Conservation (phyloP, 2,888 invertebrate genomes). For the Onthophagus sagittarius region DNA sequence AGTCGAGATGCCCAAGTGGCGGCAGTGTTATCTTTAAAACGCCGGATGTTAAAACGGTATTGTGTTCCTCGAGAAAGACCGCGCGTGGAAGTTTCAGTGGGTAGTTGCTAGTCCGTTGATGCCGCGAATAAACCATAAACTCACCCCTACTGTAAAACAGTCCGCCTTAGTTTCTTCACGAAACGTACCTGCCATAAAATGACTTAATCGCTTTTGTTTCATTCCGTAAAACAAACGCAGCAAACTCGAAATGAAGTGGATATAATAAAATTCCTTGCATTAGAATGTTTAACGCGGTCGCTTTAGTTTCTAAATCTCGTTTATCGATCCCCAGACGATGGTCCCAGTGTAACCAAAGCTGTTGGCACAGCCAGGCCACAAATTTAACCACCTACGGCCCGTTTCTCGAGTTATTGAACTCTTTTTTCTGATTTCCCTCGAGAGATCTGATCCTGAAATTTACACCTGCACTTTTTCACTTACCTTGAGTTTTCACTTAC, state of each 20-base stretch:
- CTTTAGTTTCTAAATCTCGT: conserved; percentile 38
- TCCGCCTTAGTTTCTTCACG: not conserved
- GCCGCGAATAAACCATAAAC: conserved; percentile 1
- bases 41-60: conserved; percentile 1
- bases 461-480: conserved; percentile 2
- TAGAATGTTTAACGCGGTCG: conserved; percentile 26
- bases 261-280: conserved; percentile 15
- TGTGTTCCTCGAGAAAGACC: conserved; percentile 1
- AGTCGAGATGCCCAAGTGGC: conserved; percentile 3
- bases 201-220: not conserved
- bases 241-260: not conserved
- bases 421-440: conserved; percentile 37
- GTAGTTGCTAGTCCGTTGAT: conserved; percentile 2
- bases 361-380: conserved; percentile 36
- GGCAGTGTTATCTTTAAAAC: conserved; percentile 3
- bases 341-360: conserved; percentile 37
- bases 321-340: conserved; percentile 39
- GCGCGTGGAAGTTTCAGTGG: conserved; percentile 5
- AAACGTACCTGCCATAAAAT: not conserved
- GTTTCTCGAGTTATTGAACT: conserved; percentile 37
- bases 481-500: not conserved
- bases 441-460: not conserved
- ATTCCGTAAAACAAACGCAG: not conserved
- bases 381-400: conserved; percentile 35
- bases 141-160: not conserved